phyloP scores from a whole-genome alignment of 2,888 invertebrate genomes.

The Griposia aprilina region DNA sequence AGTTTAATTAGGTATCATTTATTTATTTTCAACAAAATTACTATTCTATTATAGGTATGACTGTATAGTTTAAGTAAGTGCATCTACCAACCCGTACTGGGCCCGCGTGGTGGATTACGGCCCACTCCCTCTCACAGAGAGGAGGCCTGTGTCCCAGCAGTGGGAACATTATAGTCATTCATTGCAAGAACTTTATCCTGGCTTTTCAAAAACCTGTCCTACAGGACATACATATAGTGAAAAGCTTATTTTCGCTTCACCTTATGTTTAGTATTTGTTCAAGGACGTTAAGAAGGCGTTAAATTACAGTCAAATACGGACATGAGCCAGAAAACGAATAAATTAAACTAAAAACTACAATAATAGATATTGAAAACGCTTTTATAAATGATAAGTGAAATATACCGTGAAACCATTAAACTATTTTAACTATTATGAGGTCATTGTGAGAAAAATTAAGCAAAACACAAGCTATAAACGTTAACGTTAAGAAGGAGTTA shows the following conservation, averaged over 20 bases:
- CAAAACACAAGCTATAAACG: slow-evolving; percentile 50
- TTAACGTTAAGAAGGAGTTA: no score
- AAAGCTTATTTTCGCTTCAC: background rate
- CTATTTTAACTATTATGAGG: slow-evolving; percentile 30
- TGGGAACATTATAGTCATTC: background rate
- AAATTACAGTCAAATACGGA: no score
- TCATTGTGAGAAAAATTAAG: slow-evolving; percentile 50
- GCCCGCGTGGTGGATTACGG: background rate
- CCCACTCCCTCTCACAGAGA: background rate
- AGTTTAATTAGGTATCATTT: no score
- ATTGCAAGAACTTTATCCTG: background rate
- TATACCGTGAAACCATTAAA: slow-evolving; percentile 19
- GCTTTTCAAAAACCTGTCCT: background rate
- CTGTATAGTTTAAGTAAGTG: background rate
- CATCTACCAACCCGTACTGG: background rate
- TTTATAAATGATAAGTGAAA: background rate
- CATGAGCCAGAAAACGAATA: background rate
- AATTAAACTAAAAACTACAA: background rate
- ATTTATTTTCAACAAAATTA: background rate
- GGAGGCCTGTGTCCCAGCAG: background rate
- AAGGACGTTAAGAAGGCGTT: no score
- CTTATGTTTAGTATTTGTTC: background rate
- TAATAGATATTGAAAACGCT: background rate
- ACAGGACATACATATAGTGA: background rate
- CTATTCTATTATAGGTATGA: background rate